These are phyloP conservation scores for Dryobota labecula DNA, from an alignment of 2,888 invertebrate species.

Conservation along the genomic window DNA sequence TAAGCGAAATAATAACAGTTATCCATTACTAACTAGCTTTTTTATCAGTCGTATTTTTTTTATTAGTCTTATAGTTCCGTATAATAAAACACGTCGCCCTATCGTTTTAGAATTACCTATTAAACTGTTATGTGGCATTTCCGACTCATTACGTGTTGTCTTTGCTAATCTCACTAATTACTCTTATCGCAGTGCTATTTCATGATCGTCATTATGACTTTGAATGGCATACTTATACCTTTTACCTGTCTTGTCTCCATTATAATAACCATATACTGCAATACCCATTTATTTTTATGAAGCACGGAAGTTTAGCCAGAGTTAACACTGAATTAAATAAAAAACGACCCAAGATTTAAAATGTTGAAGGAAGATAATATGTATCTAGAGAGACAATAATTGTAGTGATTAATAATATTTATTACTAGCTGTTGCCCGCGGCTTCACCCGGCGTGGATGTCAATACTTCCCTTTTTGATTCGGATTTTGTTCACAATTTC, in stretches of 20 bases:
- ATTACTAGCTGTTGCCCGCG: no score
- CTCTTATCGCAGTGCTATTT: constrained; percentile 31
- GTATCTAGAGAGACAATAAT: no score
- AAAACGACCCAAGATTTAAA: no score
- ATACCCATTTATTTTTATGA: background rate
- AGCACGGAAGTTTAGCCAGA: background rate
- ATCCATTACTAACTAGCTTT: no score
- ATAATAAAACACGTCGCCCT: background rate
- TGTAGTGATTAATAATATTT: no score
- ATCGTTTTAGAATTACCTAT: background rate
- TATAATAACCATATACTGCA: background rate
- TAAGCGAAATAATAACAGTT: no score
- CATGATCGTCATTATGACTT: constrained; percentile 19
- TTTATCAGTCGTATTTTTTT: no score
- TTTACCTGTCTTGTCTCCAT: background rate
- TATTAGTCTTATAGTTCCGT: background rate
- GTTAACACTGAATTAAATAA: background rate
- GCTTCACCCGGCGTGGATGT: no score
- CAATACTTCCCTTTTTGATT: no score
- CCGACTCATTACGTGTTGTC: constrained; percentile 18
- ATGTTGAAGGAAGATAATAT: no score
- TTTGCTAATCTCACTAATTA: constrained; percentile 46
- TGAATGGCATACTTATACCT: constrained; percentile 17
- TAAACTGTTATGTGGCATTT: constrained; percentile 6
- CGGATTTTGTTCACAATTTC: no score